phyloP scores from a whole-genome alignment of 2,113 vertebrate species.

The Trichomycterus rosablanca region DNA sequence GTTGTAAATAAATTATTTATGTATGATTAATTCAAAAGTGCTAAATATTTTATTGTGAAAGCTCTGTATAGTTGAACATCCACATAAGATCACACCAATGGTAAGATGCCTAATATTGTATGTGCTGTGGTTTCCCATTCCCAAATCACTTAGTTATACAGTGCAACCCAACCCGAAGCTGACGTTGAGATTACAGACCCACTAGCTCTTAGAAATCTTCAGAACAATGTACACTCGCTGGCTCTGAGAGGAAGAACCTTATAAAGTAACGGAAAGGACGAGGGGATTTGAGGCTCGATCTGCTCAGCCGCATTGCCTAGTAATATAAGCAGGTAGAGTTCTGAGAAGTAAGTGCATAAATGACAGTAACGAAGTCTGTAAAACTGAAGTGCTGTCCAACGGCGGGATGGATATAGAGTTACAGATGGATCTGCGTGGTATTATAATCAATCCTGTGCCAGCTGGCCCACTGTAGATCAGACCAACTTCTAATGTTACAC shows the following conservation, averaged over 20 bases:
- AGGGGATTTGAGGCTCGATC: conserved; percentile 29
- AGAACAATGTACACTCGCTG: conserved; percentile 12
- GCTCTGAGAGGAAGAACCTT: conserved; percentile 26
- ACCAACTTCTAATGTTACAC: conserved; percentile 27
- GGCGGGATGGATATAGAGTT: conserved; percentile 29
- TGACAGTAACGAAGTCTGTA: conserved; percentile 30
- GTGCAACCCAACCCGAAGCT: conserved; percentile 24
- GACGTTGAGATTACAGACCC: conserved; percentile 6
- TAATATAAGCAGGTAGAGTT: conserved; percentile 37
- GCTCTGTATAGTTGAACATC: conserved; percentile 52
- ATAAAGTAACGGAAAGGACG: conserved; percentile 29
- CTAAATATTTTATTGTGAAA: conserved; percentile 55
- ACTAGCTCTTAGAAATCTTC: conserved; percentile 3
- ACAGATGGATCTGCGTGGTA: conserved; percentile 19
- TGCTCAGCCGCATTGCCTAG: conserved; percentile 29
- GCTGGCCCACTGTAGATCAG: conserved; percentile 29
- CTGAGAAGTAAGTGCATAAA: conserved; percentile 33
- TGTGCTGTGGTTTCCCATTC: conserved; percentile 48
- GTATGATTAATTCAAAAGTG: no score
- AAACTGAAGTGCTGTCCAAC: conserved; percentile 13
- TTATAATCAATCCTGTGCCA: conserved; percentile 37
- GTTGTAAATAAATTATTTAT: no score
- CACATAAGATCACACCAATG: conserved; percentile 55
- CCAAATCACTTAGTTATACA: conserved; percentile 21
- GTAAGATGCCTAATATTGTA: conserved; percentile 44